phyloP scores from a whole-genome alignment of 2,113 vertebrate genomes.

The Clarias gariepinus region DNA sequence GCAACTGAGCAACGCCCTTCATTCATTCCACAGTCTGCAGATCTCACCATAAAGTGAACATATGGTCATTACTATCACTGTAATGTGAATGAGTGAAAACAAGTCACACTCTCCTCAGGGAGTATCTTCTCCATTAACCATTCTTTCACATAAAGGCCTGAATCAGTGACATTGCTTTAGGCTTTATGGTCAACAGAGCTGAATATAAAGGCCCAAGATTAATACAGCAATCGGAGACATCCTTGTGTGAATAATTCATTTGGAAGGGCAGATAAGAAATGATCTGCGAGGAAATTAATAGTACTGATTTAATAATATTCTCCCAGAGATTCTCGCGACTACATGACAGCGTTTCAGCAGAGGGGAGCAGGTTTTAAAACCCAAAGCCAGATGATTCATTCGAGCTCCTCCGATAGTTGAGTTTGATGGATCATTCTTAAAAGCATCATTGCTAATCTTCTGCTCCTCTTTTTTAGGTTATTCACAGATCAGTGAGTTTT shows the following conservation, averaged over 20 bases:
- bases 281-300: conserved; percentile 79
- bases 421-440: conserved; percentile 99
- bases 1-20: conserved; percentile 42
- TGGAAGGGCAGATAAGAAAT: conserved; percentile 75
- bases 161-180: conserved; percentile 51
- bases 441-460: conserved; percentile 99
- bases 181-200: conserved; percentile 57
- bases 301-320: conserved; percentile 79
- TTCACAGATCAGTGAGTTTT: conserved; percentile 99
- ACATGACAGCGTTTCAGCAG: conserved; percentile 49
- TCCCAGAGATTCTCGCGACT: conserved; percentile 70
- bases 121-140: conserved; percentile 54
- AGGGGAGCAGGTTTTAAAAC: conserved; percentile 77
- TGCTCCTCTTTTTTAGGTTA: conserved; percentile 99
- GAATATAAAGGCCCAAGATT: conserved; percentile 65
- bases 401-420: conserved; percentile 97
- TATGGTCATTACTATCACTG: conserved; percentile 39
- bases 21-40: conserved; percentile 35
- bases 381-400: conserved; percentile 95
- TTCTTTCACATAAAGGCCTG: conserved; percentile 44
- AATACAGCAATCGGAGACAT: conserved; percentile 75
- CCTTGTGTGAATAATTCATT: conserved; percentile 70
- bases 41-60: conserved; percentile 45
- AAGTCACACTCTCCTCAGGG: conserved; percentile 47
- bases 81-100: conserved; percentile 48